Evolutionary conservation across 2,113 vertebrate species (phyloP), one percentile per base, ranked within the genome.

Genomic region (Anseranas semipalmata): DNA sequence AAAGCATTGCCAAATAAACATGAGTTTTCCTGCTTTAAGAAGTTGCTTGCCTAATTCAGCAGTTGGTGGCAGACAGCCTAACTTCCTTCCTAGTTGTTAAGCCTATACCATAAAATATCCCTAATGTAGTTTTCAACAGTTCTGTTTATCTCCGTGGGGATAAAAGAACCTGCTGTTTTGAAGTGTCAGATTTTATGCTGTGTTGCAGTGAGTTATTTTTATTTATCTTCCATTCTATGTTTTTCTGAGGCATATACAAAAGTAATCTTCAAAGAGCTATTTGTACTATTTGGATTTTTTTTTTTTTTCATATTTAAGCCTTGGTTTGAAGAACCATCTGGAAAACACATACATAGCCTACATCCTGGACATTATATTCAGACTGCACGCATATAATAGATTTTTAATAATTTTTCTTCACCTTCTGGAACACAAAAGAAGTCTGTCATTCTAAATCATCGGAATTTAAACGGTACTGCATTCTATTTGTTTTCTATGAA

Each of bases 141-240:
- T 97, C 95, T 97, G 88, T 97, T 98, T 98, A 96, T 97, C 95
- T 98, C 95, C 53, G 65, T 17, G 45, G 90, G 91, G 96, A 97
- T 92, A 97, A 96, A 97, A 95, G 97, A 97, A 95, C 52, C 56
- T 88, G 86, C 75, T 95, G 86, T 96, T 98, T 97, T 93, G 95
- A 98, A 98, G 97, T 97, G 96, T 97, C 97, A 97, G 87, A 93
- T 96, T 97, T 98, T 97, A 93, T 97, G 91, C 87, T 83, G 89
- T 93, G 76, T 88, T 96, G 89, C 89, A 82, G 46, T 62, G 76
- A 95, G 85, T 93, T 96, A 95, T 97, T 98, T 97, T 97, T 97
- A 97, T 98, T 98, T 97, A 97, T 98, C 63, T 95, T 95, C 93
- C 52, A 84, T 92, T 95, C 91, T 96, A 62, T 95, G 92, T 91